Conservation (phyloP, 2,797 vertebrate species). For the Corythornis leucogaster region DNA sequence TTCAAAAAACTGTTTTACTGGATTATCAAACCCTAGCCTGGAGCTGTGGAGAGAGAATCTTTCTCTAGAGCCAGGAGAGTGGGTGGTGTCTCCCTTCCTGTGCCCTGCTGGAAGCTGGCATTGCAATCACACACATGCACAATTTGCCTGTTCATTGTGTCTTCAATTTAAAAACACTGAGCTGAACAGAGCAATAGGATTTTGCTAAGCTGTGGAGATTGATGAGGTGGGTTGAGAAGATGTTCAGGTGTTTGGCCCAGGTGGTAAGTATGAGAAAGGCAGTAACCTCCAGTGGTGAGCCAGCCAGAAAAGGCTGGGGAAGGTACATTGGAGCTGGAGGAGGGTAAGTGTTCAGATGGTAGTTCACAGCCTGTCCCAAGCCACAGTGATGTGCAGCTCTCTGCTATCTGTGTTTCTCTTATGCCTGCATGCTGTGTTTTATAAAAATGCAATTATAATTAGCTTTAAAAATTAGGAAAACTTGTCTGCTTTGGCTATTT, state of each 20-base stretch:
- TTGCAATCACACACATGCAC: too few species aligned
- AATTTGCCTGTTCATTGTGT: background rate
- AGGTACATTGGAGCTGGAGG: background rate
- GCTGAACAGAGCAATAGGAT: background rate
- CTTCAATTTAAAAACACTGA: background rate
- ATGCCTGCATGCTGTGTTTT: background rate
- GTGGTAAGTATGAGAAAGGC: background rate
- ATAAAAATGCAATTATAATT: background rate
- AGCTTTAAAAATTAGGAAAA: background rate
- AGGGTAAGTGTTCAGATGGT: background rate
- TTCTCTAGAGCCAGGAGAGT: background rate
- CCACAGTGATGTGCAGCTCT: background rate
- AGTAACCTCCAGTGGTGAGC: background rate
- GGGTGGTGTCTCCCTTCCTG: background rate
- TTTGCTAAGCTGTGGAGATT: background rate
- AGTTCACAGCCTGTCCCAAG: background rate
- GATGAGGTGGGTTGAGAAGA: background rate
- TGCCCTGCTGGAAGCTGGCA: background rate
- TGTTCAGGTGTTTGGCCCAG: background rate
- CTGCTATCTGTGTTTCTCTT: background rate
- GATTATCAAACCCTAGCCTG: background rate
- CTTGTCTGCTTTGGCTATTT: background rate
- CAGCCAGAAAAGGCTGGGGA: background rate
- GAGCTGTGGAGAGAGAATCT: background rate
- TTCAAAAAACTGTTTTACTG: background rate